Conservation (phyloP, 2,113 vertebrate species). For the Rhinolophus sinicus region DNA sequence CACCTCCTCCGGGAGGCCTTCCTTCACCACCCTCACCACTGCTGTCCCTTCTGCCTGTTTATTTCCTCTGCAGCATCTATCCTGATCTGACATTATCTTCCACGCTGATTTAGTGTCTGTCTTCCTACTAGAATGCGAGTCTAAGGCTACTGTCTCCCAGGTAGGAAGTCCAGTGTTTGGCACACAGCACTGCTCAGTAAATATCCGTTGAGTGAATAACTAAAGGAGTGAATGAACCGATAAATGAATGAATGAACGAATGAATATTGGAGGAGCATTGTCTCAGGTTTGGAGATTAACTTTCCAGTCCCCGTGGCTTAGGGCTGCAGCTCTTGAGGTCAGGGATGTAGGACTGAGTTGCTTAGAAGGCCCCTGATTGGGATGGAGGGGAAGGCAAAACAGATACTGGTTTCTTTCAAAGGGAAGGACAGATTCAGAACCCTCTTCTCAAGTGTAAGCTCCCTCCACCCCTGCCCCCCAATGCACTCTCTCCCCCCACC, state of each 20-base stretch:
- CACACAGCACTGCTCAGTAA: not conserved
- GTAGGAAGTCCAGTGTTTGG: not conserved
- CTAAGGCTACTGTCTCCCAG: not conserved
- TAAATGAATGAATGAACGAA: not conserved
- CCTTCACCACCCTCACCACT: not conserved
- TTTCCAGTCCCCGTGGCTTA: not conserved
- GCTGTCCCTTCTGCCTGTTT: not conserved
- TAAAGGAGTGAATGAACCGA: not conserved
- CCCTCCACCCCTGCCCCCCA: fast-evolving
- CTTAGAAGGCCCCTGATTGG: not conserved
- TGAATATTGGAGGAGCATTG: too few species aligned
- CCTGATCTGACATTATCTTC: not conserved
- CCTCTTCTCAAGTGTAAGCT: not conserved
- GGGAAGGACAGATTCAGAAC: not conserved
- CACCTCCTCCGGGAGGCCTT: not conserved
- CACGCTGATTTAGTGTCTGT: not conserved
- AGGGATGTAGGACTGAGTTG: not conserved
- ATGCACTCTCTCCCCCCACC: not conserved
- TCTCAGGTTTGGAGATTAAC: not conserved
- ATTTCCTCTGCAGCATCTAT: not conserved
- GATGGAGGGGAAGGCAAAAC: not conserved
- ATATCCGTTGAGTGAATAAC: not conserved
- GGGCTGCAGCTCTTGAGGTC: not conserved
- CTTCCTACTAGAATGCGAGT: not conserved
- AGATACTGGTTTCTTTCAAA: not conserved